Percentiles rank a stretch among this genome's conserved stretches.
Conservation (phyloP, 2,888 invertebrate species). For the Cremastinae sp. region DNA sequence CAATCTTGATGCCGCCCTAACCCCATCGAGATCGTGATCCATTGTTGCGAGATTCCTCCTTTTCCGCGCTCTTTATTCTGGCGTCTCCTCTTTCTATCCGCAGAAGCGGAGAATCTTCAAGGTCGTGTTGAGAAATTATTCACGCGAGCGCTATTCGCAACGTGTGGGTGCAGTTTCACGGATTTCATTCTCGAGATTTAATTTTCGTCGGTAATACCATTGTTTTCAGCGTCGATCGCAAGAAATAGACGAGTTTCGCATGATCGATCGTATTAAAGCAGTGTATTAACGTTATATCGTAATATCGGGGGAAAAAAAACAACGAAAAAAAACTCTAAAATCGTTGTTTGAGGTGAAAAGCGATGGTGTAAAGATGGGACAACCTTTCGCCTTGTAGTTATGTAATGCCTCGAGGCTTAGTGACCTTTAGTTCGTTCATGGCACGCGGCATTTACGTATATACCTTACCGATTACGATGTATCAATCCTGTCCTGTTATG, state of each 20-base stretch:
- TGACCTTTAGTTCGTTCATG: slow-evolving; percentile 77
- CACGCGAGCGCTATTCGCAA: slow-evolving; percentile 6
- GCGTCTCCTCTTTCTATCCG: not conserved
- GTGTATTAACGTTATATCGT: slow-evolving; percentile 20
- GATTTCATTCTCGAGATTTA: slow-evolving; percentile 23
- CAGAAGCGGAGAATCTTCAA: slow-evolving; percentile 42
- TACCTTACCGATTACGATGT: slow-evolving; percentile 63
- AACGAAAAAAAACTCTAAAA: slow-evolving; percentile 65
- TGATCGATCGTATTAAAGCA: slow-evolving; percentile 1
- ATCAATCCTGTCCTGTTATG: slow-evolving; percentile 63
- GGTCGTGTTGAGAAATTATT: slow-evolving; percentile 51
- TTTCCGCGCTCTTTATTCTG: not conserved
- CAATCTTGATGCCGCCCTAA: slow-evolving; percentile 9
- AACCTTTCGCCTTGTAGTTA: slow-evolving; percentile 78
- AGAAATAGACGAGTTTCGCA: too few species aligned
- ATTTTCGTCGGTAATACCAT: slow-evolving; percentile 7
- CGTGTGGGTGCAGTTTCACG: slow-evolving; percentile 43
- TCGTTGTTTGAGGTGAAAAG: slow-evolving; percentile 71
- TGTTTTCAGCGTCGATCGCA: too few species aligned
- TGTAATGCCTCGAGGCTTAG: slow-evolving; percentile 76
- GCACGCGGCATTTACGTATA: slow-evolving; percentile 78
- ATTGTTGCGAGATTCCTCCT: slow-evolving; percentile 28
- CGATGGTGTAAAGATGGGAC: slow-evolving; percentile 75
- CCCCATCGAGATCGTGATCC: slow-evolving; percentile 20
- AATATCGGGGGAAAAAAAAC: slow-evolving; percentile 51